These are phyloP conservation scores for Leistus spinibarbis DNA, from an alignment of 2,888 invertebrate species.

Conservation along the genomic window DNA sequence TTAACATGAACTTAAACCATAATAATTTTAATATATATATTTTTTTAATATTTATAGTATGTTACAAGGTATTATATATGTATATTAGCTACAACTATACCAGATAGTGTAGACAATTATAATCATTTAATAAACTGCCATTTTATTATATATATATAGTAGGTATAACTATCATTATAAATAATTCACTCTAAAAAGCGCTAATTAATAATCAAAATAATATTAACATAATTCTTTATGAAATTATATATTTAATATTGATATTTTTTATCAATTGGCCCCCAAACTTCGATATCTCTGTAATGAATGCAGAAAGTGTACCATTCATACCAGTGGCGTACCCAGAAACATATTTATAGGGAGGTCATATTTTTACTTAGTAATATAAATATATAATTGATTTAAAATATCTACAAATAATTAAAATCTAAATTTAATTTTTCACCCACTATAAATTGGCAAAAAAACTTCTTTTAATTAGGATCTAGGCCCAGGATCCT, in stretches of 20 bases:
- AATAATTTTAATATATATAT: conserved; percentile 20
- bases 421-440: too few relatives aligned
- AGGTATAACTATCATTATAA: neutral
- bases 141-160: neutral
- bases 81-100: conserved; percentile 1
- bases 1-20: conserved; percentile 20
- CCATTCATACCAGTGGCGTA: conserved; percentile 9
- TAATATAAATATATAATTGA: too few relatives aligned
- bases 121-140: neutral
- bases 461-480: too few relatives aligned
- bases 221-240: neutral
- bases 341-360: neutral
- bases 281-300: conserved; percentile 20
- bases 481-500: neutral
- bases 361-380: too few relatives aligned
- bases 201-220: neutral
- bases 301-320: conserved; percentile 4
- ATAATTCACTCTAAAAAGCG: conserved; percentile 1
- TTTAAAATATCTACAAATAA: too few relatives aligned
- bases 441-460: too few relatives aligned
- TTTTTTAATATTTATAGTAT: neutral
- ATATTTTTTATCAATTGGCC: conserved; percentile 26
- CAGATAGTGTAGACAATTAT: neutral
- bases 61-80: neutral
- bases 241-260: neutral